Conservation (phyloP, 2,113 vertebrate genomes). For the Hippocampus guttulatus region DNA sequence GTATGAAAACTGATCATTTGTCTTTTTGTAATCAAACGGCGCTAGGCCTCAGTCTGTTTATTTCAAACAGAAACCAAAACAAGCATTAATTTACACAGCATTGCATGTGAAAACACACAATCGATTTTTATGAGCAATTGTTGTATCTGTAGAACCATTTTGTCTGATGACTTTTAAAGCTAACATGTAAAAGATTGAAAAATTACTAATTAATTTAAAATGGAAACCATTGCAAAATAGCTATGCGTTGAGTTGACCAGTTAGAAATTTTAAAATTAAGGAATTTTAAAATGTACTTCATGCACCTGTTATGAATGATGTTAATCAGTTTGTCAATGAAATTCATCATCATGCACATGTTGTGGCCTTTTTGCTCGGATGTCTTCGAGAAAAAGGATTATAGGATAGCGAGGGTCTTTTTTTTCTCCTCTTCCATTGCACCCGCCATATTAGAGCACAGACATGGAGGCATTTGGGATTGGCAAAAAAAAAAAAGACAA, state of each 20-base stretch:
- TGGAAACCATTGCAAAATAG: background rate
- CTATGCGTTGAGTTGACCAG: background rate
- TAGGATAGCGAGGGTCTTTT: conserved; percentile 40
- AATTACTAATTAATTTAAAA: background rate
- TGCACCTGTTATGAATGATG: background rate
- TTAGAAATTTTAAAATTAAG: conserved; percentile 6
- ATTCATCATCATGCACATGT: conserved; percentile 6
- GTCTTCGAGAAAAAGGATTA: conserved; percentile 43
- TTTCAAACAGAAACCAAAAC: conserved; percentile 10
- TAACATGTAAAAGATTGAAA: background rate
- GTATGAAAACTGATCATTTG: conserved; percentile 3
- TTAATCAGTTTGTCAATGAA: background rate
- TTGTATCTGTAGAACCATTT: background rate
- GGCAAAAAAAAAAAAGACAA: conserved; percentile 39
- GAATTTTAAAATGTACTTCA: conserved; percentile 2
- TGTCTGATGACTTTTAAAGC: background rate
- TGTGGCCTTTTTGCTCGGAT: conserved; percentile 18
- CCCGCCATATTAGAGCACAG: conserved; percentile 76
- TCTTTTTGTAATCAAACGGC: conserved; percentile 25
- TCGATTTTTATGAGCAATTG: background rate
- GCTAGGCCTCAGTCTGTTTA: conserved; percentile 56
- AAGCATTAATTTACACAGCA: background rate
- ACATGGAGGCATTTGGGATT: conserved; percentile 69
- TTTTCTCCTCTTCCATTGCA: conserved; percentile 61
- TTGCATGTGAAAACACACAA: background rate